Conservation (phyloP, 2,113 vertebrate species). For the Ceyx margarethae region DNA sequence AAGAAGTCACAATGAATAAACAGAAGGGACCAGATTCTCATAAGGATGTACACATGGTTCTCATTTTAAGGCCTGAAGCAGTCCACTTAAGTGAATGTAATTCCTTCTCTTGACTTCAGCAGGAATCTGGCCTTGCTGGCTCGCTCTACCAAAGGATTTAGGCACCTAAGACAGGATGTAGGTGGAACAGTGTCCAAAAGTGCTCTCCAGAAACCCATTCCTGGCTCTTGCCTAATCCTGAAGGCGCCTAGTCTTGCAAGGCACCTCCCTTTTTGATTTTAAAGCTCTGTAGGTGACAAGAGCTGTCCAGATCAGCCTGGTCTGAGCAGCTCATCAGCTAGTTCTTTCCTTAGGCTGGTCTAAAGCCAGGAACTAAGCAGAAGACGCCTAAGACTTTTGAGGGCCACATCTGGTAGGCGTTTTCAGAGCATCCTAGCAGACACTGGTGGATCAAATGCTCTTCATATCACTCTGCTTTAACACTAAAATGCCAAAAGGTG, state of each 20-base stretch:
- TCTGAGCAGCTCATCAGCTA: constrained; percentile 43
- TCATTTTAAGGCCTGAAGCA: constrained; percentile 53
- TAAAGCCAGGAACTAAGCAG: constrained; percentile 34
- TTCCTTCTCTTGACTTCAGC: constrained; percentile 51
- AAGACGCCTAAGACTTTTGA: not conserved
- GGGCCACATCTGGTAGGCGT: constrained; percentile 37
- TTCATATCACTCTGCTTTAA: constrained; percentile 31
- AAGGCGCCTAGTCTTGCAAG: constrained; percentile 54
- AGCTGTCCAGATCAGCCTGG: constrained; percentile 29
- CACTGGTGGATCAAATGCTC: constrained; percentile 7
- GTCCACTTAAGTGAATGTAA: constrained; percentile 52
- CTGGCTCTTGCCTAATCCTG: constrained; percentile 63
- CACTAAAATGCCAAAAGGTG: not conserved
- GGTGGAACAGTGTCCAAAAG: constrained; percentile 44
- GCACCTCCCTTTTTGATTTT: constrained; percentile 39
- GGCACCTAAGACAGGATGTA: constrained; percentile 65
- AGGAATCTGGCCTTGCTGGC: constrained; percentile 45
- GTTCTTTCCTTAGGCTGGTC: not conserved
- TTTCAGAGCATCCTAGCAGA: constrained; percentile 12
- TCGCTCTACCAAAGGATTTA: constrained; percentile 45
- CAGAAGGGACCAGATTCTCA: constrained; percentile 12
- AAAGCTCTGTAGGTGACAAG: constrained; percentile 51
- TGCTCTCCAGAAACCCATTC: constrained; percentile 30
- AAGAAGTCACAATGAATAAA: constrained; percentile 43
- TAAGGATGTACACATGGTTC: constrained; percentile 60